Evolutionary conservation across 2,113 vertebrate genomes (phyloP), one percentile per base, ranked within the genome.

Genomic region (Girardinichthys multiradiatus): DNA sequence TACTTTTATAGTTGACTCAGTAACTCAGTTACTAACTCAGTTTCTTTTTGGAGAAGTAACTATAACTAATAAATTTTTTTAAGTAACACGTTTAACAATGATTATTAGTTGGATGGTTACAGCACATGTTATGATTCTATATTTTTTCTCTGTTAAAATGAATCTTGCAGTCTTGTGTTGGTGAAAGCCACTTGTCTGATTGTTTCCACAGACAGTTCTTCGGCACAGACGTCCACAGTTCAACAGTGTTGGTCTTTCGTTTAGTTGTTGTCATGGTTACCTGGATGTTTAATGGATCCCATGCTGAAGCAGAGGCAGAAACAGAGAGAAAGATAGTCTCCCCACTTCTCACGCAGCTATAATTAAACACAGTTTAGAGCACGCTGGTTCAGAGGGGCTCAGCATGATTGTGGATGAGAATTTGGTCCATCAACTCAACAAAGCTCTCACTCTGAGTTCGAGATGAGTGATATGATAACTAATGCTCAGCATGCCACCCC

Each of bases 181-280:
- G 28, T 35, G 19, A 27, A 75, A 72, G 45, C 39, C 51, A 57
- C 0, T 9, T 1, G 0, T 78, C 39, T 64, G 54, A 75, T 71
- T 9, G 29, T 35, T 71, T 66, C 74, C 71, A 33, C 28, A 57
- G 48, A 42, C 33, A 67, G 57, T 63, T 64, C 63, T 71, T 63
- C 69, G 33, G 58, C 51, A 62, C 75, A 77, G 76, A 82, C 67
- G 65, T 69, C 66, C 59, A 76, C 86, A 80, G 45, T 79, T 84
- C 80, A 82, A 63, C 48, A 33, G 71, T 58, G 65, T 72, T 80
- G 74, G 61, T 77, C 73, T 86, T 87, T 92, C 89, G 92, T 87
- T 88, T 82, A 88, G 79, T 84, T 42, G 94, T 94, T 89, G 84
- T 88, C 92, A 93, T 90, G 91, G 88, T 85, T 82, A 94, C 92